Conservation (phyloP, 2,888 invertebrate genomes). For the Elmis aenea region DNA sequence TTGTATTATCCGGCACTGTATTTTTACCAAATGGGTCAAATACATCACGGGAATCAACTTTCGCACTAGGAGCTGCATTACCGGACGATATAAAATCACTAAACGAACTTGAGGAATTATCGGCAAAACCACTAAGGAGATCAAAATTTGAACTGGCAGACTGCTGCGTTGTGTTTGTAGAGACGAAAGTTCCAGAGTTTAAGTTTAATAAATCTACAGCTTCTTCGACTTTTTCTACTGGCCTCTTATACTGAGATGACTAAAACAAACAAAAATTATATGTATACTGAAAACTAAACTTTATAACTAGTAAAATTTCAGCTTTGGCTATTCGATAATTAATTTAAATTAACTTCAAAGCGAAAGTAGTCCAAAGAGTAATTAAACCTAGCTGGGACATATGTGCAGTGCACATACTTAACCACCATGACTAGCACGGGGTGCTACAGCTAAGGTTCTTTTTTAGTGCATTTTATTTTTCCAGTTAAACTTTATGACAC, state of each 20-base stretch:
- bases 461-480: too few species aligned
- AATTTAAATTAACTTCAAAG: too few species aligned
- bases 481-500: too few species aligned
- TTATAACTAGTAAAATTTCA: constrained; percentile 1
- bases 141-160: constrained; percentile 53
- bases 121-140: constrained; percentile 52
- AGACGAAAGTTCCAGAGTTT: constrained; percentile 34
- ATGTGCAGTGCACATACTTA: too few species aligned
- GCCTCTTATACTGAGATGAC: too few species aligned
- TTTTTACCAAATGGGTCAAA: constrained; percentile 63
- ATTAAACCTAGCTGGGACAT: too few species aligned
- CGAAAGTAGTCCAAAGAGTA: too few species aligned
- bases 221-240: constrained; percentile 37
- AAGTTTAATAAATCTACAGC: constrained; percentile 59
- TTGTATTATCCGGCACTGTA: constrained; percentile 16
- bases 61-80: constrained; percentile 6
- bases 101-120: constrained; percentile 41
- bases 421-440: too few species aligned
- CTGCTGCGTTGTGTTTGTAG: constrained; percentile 31
- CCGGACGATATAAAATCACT: constrained; percentile 45
- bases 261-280: too few species aligned
- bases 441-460: too few species aligned
- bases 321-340: not conserved
- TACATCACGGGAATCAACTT: constrained; percentile 34
- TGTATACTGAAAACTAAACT: constrained; percentile 1